Evolutionary conservation across 2,888 invertebrate genomes (phyloP), one percentile per base, ranked within the genome.

Genomic region (Caenorhabditis afra): DNA sequence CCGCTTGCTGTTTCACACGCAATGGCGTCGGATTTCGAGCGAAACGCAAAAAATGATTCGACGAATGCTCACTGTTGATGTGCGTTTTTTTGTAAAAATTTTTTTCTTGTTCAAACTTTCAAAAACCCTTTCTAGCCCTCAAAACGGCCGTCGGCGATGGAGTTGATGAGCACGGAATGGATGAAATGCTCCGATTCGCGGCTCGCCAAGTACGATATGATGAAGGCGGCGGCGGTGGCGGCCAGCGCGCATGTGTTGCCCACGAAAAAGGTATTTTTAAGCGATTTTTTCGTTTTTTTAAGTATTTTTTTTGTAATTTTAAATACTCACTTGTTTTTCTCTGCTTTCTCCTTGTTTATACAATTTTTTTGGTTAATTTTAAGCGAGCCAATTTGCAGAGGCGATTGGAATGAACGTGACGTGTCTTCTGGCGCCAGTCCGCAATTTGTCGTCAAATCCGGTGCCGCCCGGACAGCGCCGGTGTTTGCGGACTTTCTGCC

Each of bases 11-110:
- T 82, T 78, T 55, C 74, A 78, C 20, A 44, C 66, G 11, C 71
- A 79, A 47, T 85, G 85, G 85, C 75, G 81, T 22, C 52, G 66
- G 10, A 68, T 85, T 41, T 65, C 71, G 0, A 1, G n/a, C 16
- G 76, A 73, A 18, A 81, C 79, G 16, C 82, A 82, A 47, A 35
- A 71, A 16, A 67, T 76, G 52, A 81, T 85, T 50, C 20, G 41
- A 22, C 61, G 62, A 45, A 82, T 82, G 83, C 64, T 85, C 16
- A 73, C 61, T n/a, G 83, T 83, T 8, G 50, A 82, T 49, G 83
- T 83, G 73, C 39, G 16, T 20, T 16, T 39, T 14, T 20, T 45
- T 10, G 1, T 22, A 10, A n/a, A 3, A 14, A n/a, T 53, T 3
- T 29, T 50, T 47, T 11, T 7, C 7, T 8, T 16, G 18, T 14